A percentile compares a stretch with the other conserved stretches of the same genome.
Evolutionary conservation across 2,113 vertebrate species (phyloP).

Genomic region (Solea solea): DNA sequence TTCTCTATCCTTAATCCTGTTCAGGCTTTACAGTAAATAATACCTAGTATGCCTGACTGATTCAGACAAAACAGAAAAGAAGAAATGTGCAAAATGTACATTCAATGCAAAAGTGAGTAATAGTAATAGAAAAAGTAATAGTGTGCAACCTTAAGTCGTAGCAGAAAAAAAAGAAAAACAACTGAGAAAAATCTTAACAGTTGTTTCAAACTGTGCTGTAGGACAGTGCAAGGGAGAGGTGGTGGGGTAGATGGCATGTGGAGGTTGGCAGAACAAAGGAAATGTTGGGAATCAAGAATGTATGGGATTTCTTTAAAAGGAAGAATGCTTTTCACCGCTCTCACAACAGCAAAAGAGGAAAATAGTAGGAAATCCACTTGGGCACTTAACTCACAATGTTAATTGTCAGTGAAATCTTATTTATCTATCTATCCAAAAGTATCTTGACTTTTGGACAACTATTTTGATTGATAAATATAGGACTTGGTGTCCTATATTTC

Average conservation of each 20-base stretch:
- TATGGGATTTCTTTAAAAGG: constrained; percentile 51
- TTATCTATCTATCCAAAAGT: too few relatives aligned
- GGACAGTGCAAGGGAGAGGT: constrained; percentile 7
- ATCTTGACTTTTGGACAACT: too few relatives aligned
- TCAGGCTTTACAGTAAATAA: background rate
- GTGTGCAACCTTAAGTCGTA: background rate
- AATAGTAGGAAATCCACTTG: constrained; percentile 30
- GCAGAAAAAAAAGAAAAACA: background rate
- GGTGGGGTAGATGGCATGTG: constrained; percentile 15
- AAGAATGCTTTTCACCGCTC: constrained; percentile 22
- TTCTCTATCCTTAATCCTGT: background rate
- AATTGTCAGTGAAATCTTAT: too few relatives aligned
- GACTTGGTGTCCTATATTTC: background rate
- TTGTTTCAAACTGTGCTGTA: background rate
- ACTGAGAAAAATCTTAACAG: constrained; percentile 1
- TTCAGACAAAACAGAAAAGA: background rate
- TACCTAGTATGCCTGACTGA: background rate
- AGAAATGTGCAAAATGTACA: background rate
- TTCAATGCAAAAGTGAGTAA: background rate
- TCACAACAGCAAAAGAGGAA: constrained; percentile 43
- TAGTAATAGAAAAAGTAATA: constrained; percentile 5
- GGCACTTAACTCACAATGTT: constrained; percentile 3
- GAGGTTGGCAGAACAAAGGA: constrained; percentile 34
- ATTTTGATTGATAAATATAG: background rate
- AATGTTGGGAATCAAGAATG: constrained; percentile 34